Percentiles rank a stretch among this genome's conserved stretches.
phyloP scores from a whole-genome alignment of 2,888 invertebrate genomes.

The Odontomyia ornata region DNA sequence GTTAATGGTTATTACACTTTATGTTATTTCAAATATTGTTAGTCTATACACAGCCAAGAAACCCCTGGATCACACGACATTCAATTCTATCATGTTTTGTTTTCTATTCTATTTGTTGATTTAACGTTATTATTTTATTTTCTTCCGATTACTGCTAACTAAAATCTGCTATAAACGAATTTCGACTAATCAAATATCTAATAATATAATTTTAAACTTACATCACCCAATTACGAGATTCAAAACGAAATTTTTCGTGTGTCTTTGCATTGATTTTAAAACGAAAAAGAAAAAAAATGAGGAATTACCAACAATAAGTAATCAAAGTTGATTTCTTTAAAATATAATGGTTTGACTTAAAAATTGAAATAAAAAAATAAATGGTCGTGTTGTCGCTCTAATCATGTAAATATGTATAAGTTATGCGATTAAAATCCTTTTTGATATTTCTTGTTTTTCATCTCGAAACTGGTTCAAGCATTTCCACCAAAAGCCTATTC shows the following conservation, averaged over 20 bases:
- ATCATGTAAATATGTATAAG: neutral
- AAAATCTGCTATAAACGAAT: conserved; percentile 8
- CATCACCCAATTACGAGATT: conserved; percentile 39
- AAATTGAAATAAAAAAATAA: conserved; percentile 8
- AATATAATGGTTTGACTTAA: too few species aligned
- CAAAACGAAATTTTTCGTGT: too few species aligned
- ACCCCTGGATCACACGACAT: conserved; percentile 48
- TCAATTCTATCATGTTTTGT: conserved; percentile 15
- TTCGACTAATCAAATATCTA: conserved; percentile 1
- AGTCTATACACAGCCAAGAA: conserved; percentile 50
- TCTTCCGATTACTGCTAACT: neutral
- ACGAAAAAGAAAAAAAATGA: too few species aligned
- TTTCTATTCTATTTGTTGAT: neutral
- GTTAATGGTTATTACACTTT: neutral
- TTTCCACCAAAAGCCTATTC: conserved; percentile 97
- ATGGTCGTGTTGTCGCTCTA: conserved; percentile 40
- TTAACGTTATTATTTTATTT: conserved; percentile 4
- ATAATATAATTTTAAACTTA: conserved; percentile 9
- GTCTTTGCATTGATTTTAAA: too few species aligned
- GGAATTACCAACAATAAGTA: too few species aligned
- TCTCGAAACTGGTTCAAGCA: conserved; percentile 78
- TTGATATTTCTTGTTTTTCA: conserved; percentile 46
- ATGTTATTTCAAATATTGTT: conserved; percentile 16
- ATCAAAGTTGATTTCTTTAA: too few species aligned
- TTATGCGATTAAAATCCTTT: neutral